phyloP scores from a whole-genome alignment of 2,797 vertebrate species.

The Chromis chromis region DNA sequence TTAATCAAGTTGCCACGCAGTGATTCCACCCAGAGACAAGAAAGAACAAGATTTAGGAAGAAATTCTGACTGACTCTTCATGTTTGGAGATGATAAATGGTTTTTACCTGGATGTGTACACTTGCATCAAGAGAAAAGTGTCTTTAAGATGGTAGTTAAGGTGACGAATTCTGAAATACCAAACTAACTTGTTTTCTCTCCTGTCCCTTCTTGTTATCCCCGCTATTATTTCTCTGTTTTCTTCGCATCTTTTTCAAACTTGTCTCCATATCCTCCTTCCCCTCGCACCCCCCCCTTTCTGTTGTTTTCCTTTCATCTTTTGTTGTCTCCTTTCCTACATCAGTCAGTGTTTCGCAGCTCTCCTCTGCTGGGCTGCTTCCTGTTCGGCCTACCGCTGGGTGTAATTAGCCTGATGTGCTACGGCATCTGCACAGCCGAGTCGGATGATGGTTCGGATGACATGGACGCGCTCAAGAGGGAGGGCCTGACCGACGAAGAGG shows the following conservation, averaged over 20 bases:
- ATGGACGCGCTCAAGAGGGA: constrained; percentile 86
- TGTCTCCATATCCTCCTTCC: neutral
- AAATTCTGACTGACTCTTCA: neutral
- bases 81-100: constrained; percentile 1
- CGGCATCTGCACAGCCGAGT: constrained; percentile 95
- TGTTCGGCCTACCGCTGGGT: constrained; percentile 96
- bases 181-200: constrained; percentile 22
- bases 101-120: constrained; percentile 3
- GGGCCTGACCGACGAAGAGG: constrained; percentile 84
- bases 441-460: constrained; percentile 89
- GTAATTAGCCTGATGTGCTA: constrained; percentile 99
- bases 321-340: constrained; percentile 23
- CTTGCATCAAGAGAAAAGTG: neutral
- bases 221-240: constrained; percentile 10
- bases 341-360: constrained; percentile 98
- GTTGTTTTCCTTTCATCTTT: constrained; percentile 25
- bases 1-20: neutral
- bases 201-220: neutral
- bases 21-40: neutral
- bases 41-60: neutral
- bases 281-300: neutral
- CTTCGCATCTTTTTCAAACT: constrained; percentile 3
- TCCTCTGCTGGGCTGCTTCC: constrained; percentile 96
- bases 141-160: neutral
- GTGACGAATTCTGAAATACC: constrained; percentile 1